A percentile compares a stretch with the other conserved stretches of the same genome.
These are phyloP conservation scores for Drosophila arawakana DNA, from an alignment of 1,140 invertebrate species.

Conservation along the genomic window DNA sequence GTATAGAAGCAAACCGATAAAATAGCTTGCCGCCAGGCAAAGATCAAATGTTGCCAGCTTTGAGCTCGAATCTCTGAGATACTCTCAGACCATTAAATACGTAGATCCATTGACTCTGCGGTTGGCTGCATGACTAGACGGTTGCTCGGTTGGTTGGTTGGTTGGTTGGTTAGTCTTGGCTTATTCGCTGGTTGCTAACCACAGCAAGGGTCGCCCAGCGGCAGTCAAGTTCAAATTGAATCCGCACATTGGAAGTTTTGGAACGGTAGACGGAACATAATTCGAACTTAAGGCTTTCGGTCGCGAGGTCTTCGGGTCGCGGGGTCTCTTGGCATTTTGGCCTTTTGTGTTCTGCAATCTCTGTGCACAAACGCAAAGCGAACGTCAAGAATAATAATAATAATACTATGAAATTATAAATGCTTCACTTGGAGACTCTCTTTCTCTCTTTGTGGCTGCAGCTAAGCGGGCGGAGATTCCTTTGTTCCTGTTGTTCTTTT, in stretches of 20 bases:
- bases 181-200: slow-evolving; percentile 48
- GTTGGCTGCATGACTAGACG: slow-evolving; percentile 44
- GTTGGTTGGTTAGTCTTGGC: slow-evolving; percentile 25
- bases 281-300: slow-evolving; percentile 57
- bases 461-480: slow-evolving; percentile 6
- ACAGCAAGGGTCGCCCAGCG: slow-evolving; percentile 70
- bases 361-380: slow-evolving; percentile 42
- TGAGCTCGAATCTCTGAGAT: slow-evolving; percentile 67
- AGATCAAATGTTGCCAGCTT: slow-evolving; percentile 70
- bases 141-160: slow-evolving; percentile 14
- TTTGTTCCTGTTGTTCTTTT: slow-evolving; percentile 37
- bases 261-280: slow-evolving; percentile 72
- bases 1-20: slow-evolving; percentile 38
- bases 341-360: slow-evolving; percentile 65
- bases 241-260: slow-evolving; percentile 46
- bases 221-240: slow-evolving; percentile 77
- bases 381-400: slow-evolving; percentile 74
- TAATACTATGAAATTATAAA: slow-evolving; percentile 80
- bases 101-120: slow-evolving; percentile 70
- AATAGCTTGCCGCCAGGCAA: slow-evolving; percentile 70
- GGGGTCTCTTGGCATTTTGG: slow-evolving; percentile 27
- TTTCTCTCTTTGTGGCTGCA: neutral
- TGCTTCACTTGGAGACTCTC: slow-evolving; percentile 46
- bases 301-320: neutral
- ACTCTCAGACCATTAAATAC: slow-evolving; percentile 18